Evolutionary conservation across 92 coral and sea anemone species (phyloP).

Genomic region (Virgularia gustaviana): DNA sequence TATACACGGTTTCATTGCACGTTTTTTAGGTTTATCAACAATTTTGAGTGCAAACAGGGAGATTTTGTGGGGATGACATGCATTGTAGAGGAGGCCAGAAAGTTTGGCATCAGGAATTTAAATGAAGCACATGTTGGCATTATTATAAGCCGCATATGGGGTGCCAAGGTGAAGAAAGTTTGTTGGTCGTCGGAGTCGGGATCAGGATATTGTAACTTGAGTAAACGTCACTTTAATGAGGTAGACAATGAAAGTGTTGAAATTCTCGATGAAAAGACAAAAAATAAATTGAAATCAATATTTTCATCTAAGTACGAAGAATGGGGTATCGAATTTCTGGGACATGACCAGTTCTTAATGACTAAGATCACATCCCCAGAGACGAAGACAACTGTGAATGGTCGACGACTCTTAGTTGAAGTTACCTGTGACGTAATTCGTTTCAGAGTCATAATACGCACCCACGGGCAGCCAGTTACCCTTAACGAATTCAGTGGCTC

Average conservation of each 20-base stretch:
- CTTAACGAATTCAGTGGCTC: background rate
- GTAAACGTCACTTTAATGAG: background rate
- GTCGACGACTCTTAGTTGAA: background rate
- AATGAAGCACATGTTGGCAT: background rate
- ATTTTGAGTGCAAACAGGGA: background rate
- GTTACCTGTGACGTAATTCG: background rate
- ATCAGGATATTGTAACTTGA: background rate
- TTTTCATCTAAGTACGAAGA: background rate
- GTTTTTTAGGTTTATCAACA: too few species aligned
- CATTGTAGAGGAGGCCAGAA: background rate
- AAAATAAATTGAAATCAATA: background rate
- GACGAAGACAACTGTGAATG: background rate
- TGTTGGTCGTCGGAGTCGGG: background rate
- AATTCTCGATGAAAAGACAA: background rate
- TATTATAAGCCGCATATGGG: background rate
- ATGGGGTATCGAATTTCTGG: background rate
- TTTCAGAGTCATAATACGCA: background rate
- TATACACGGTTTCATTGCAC: too few species aligned
- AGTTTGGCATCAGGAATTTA: background rate
- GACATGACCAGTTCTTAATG: background rate
- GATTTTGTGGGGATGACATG: background rate
- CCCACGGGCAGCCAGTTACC: constrained; percentile 1
- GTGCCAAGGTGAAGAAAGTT: background rate
- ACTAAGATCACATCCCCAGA: background rate
- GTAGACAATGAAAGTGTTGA: background rate